Conservation (phyloP, 2,113 vertebrate genomes). For the Addax nasomaculatus region DNA sequence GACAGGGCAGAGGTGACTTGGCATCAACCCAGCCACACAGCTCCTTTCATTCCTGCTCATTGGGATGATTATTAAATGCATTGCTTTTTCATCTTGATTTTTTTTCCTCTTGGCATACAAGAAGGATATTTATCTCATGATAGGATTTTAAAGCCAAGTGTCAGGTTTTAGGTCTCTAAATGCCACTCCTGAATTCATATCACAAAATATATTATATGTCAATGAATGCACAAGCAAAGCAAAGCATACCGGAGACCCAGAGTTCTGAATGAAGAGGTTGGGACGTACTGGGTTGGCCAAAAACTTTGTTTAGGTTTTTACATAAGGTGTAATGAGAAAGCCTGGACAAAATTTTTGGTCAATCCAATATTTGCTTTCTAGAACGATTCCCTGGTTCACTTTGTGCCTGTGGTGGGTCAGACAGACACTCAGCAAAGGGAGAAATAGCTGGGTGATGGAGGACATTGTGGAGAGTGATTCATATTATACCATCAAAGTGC, state of each 20-base stretch:
- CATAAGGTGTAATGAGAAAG: not conserved
- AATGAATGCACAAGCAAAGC: not conserved
- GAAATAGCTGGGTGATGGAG: not conserved
- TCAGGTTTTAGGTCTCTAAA: slow-evolving; percentile 18
- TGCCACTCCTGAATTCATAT: not conserved
- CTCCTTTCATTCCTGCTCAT: slow-evolving; percentile 34
- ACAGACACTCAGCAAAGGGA: not conserved
- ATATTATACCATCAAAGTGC: not conserved
- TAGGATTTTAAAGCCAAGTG: slow-evolving; percentile 51
- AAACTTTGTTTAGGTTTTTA: not conserved
- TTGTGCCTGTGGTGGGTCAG: not conserved
- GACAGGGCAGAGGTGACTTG: slow-evolving; percentile 6
- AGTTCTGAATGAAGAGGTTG: not conserved
- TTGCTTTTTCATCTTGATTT: slow-evolving; percentile 48
- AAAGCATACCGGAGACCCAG: not conserved
- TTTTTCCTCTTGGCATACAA: slow-evolving; percentile 23
- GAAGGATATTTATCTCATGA: slow-evolving; percentile 45
- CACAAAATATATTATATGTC: slow-evolving; percentile 46
- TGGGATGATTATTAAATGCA: slow-evolving; percentile 23
- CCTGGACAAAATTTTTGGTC: not conserved
- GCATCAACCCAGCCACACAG: not conserved
- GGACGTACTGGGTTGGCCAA: not conserved
- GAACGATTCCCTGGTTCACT: not conserved
- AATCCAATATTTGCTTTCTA: not conserved
- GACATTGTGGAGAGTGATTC: not conserved